A percentile compares a stretch with the other conserved stretches of the same genome.
Conservation (phyloP, 2,797 vertebrate species). For the Cirrhinus molitorella region DNA sequence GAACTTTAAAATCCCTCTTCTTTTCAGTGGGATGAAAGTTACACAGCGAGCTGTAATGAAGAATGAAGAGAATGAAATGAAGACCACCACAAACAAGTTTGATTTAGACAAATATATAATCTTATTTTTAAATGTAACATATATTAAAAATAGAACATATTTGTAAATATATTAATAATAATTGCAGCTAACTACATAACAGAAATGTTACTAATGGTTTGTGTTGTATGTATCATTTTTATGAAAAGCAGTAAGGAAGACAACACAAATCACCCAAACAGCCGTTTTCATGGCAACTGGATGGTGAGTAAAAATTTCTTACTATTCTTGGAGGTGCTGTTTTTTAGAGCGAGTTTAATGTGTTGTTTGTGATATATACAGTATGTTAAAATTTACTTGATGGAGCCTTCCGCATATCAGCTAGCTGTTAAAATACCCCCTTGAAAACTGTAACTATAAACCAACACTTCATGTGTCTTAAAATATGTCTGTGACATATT, state of each 20-base stretch:
- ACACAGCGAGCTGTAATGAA: not conserved
- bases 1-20: not conserved
- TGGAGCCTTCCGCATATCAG: not conserved
- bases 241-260: not conserved
- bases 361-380: too few species aligned
- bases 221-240: not conserved
- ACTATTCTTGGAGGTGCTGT: not conserved
- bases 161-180: too few species aligned
- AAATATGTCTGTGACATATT: not conserved
- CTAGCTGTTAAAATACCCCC: not conserved
- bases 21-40: slow-evolving; percentile 4
- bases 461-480: not conserved
- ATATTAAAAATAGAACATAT: too few species aligned
- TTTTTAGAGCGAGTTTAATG: too few species aligned
- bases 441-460: not conserved
- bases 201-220: not conserved
- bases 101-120: slow-evolving; percentile 43
- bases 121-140: too few species aligned
- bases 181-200: not conserved
- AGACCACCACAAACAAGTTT: not conserved
- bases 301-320: slow-evolving; percentile 58
- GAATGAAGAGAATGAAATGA: slow-evolving; percentile 33
- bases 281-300: slow-evolving; percentile 65
- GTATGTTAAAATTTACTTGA: not conserved
- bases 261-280: not conserved